Percentiles rank a stretch among this genome's conserved stretches.
Conservation (phyloP, 2,797 vertebrate species). For the Aphelocoma californica region DNA sequence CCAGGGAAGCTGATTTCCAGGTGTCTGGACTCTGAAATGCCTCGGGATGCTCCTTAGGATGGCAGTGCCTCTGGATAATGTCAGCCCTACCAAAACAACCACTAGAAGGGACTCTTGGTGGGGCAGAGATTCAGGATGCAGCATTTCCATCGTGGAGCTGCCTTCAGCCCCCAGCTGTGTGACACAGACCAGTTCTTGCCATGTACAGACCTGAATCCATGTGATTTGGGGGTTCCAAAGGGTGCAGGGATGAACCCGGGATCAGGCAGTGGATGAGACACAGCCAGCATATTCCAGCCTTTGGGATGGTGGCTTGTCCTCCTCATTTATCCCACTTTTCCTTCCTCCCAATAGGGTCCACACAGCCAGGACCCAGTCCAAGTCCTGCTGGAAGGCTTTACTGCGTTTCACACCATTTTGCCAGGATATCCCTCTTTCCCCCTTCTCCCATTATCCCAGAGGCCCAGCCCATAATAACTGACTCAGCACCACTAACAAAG, state of each 20-base stretch:
- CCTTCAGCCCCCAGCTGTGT: background rate
- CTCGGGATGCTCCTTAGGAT: background rate
- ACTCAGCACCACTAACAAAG: slow-evolving; percentile 46
- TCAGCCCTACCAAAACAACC: background rate
- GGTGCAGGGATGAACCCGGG: too few relatives aligned
- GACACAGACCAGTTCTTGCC: background rate
- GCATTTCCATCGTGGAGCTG: accelerated
- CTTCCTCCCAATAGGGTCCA: background rate
- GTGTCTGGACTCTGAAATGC: background rate
- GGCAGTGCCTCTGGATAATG: background rate
- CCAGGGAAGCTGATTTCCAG: background rate
- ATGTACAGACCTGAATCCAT: accelerated
- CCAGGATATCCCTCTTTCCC: background rate
- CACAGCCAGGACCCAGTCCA: background rate
- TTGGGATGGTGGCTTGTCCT: background rate
- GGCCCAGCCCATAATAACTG: background rate
- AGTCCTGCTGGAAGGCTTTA: background rate
- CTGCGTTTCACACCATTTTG: background rate
- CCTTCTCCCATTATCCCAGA: background rate
- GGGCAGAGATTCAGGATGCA: background rate
- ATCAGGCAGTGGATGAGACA: background rate
- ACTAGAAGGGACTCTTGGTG: accelerated
- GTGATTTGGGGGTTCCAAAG: background rate
- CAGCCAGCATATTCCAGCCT: accelerated
- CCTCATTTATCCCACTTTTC: background rate